phyloP scores from a whole-genome alignment of 2,888 invertebrate genomes.

The Galerucella calmariensis region DNA sequence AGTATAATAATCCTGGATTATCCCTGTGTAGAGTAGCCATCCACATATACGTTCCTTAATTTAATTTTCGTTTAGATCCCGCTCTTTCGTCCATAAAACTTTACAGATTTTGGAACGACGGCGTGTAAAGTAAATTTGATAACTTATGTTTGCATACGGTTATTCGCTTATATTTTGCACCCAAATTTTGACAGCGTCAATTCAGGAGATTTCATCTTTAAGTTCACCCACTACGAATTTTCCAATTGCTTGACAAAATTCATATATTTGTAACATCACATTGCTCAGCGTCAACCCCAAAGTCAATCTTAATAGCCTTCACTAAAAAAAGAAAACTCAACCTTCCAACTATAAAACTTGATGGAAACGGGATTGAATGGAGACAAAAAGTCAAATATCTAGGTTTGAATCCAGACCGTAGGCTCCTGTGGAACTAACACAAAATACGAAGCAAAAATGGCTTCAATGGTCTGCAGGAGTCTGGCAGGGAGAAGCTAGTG shows the following conservation, averaged over 20 bases:
- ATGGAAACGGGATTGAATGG: no score
- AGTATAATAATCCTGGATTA: not conserved
- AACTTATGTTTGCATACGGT: conserved; percentile 19
- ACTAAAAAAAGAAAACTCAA: no score
- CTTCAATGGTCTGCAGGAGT: no score
- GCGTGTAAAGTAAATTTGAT: conserved; percentile 21
- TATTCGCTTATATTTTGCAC: conserved; percentile 29
- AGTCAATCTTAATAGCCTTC: no score
- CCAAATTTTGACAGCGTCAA: conserved; percentile 13
- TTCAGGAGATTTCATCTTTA: conserved; percentile 10
- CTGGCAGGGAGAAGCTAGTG: no score
- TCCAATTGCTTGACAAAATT: not conserved
- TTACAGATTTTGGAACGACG: conserved; percentile 13
- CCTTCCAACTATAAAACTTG: no score
- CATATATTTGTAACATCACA: no score
- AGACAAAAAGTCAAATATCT: no score
- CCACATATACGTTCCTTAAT: not conserved
- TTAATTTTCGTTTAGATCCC: not conserved
- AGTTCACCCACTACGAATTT: conserved; percentile 3
- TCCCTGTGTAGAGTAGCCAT: not conserved
- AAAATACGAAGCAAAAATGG: no score
- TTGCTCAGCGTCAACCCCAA: no score
- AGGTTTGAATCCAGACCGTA: no score
- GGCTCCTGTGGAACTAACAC: no score
- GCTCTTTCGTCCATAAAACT: not conserved